Base-by-base conservation (phyloP, 2,888 invertebrate genomes). In the Amblyteles armatorius region DNA sequence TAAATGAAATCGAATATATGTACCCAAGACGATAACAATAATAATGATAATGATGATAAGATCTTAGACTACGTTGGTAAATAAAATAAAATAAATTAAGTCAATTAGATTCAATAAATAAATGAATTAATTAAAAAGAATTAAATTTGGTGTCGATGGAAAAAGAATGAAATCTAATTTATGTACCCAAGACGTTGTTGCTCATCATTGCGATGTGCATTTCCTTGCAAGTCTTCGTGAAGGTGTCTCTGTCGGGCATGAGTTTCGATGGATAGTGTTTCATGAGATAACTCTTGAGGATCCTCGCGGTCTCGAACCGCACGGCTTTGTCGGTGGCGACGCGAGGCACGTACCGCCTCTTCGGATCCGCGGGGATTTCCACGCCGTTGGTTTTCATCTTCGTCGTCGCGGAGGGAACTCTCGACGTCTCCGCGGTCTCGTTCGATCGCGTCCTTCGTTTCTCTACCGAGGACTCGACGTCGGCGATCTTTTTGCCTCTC, bases 271-370 rank as follows among this genome's bases (percentile, higher is more conserved):
- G 89, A 83, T 92, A 92, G 77, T 90, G 90, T 72, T 90, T 90
- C 91, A 90, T 91, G 36, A 93, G 87, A 71, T 90, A 91, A 52
- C 89, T 88, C 78, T 92, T 91, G 60, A 93, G 87, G 26, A 92
- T 90, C 79, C 90, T 88, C 63, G 88, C 86, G 13, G 91, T 90
- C 82, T 91, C 88, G 76, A 89, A 89, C 74, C 89, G 86, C 11
- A 87, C 88, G 2, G 84, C 88, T 86, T 90, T 91, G 68, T 89
- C 89, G 4, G 88, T 88, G 19, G 86, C 63, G 11, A 88, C 86
- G 72, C 74, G 79, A n/a, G 55, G 11, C 44, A 76, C 87, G 33
- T 86, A 76, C n/a, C 67, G 48, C 78, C 84, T 81, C 36, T 74
- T 81, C 50, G 40, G 44, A 67, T 67, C 78, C 16, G 73, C 80